These are phyloP conservation scores for Hyperopisus bebe DNA, from an alignment of 2,113 vertebrate species.

Conservation along the genomic window DNA sequence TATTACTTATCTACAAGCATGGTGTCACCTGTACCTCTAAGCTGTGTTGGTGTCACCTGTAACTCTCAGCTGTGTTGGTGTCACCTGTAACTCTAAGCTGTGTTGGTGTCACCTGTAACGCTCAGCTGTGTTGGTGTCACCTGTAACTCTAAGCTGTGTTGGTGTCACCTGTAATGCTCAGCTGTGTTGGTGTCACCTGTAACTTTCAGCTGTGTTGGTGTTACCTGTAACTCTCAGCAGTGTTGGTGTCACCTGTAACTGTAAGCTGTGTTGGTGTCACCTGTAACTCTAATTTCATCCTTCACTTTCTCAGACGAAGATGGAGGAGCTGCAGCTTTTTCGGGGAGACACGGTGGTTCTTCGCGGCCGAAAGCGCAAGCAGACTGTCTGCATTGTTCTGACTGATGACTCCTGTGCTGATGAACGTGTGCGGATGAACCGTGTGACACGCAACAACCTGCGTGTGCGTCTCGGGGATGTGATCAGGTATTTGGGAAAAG, in stretches of 20 bases:
- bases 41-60: not conserved
- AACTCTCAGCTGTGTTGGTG: not conserved
- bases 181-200: not conserved
- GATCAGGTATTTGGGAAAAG: constrained; percentile 36
- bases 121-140: not conserved
- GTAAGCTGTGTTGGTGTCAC: not conserved
- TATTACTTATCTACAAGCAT: too few relatives aligned
- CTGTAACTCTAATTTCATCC: not conserved
- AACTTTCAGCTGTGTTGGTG: not conserved
- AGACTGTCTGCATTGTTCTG: constrained; percentile 53
- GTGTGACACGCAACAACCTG: constrained; percentile 53
- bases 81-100: not conserved
- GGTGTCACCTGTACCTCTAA: not conserved
- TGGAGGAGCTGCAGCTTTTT: constrained; percentile 54
- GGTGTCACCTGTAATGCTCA: not conserved
- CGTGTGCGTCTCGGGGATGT: constrained; percentile 52
- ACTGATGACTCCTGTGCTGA: constrained; percentile 43
- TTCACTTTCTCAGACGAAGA: constrained; percentile 39
- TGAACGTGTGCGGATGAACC: constrained; percentile 50
- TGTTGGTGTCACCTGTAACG: not conserved
- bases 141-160: not conserved
- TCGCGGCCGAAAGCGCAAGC: constrained; percentile 46
- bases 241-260: not conserved
- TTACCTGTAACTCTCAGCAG: not conserved
- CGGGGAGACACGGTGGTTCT: constrained; percentile 52